Evolutionary conservation across 2,797 vertebrate species (phyloP), one percentile per base, ranked within the genome.

Genomic region (Cossypha polioptera): DNA sequence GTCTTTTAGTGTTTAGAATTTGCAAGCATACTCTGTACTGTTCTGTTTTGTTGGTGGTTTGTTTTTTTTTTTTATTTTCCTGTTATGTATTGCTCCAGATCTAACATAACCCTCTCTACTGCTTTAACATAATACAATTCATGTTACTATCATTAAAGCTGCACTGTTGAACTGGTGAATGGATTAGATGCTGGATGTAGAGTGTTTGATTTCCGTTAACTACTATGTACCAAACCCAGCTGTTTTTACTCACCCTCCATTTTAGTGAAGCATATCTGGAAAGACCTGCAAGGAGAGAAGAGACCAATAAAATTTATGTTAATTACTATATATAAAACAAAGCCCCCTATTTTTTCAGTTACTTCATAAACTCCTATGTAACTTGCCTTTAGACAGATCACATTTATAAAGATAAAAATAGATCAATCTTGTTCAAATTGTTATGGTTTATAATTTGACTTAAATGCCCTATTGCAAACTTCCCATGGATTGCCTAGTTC

Each of bases 171-270:
- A 63, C 24, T 33, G 35, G 26, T 47, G 78, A 87, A 38, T 50
- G 9, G 57, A 43, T 76, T 67, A 74, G 36, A 54, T 66, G n/a
- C 20, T 73, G 40, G 33, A 66, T 0, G 21, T 8, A 77, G 43
- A 57, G 9, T 47, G 43, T 15, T 62, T 80, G 69, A 40, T 54
- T 78, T 82, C 36, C 15, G 14, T 73, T 84, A 90, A 65, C 59
- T 87, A 50, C 36, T 65, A 66, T 57, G 6, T 67, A 93, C 62
- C 35, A 76, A 91, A 89, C 50, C 13, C 47, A 88, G 59, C 38
- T 80, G 24, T 53, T 65, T 86, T 91, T 92, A 93, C 86, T 94
- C 51, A 90, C 57, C 62, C 48, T 85, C 58, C 57, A 48, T 87
- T 79, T 89, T 61, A 89, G 48, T 47, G 65, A 88, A 80, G 57